phyloP scores from a whole-genome alignment of 1,140 invertebrate species.

The Pseudomyrmex flavicornis region DNA sequence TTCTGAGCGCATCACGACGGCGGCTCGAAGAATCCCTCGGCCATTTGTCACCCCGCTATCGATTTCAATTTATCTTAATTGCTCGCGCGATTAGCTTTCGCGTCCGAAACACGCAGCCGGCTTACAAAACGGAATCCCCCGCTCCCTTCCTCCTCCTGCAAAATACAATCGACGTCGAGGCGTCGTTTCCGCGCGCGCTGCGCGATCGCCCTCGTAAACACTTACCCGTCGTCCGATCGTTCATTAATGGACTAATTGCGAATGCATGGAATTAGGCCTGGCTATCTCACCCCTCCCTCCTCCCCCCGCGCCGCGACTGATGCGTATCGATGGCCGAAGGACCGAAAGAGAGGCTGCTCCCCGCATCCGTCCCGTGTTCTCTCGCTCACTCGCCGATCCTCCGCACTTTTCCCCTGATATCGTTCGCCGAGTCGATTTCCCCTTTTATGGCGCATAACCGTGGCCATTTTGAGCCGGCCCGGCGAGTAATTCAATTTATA shows the following conservation, averaged over 20 bases:
- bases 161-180: constrained; percentile 41
- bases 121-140: constrained; percentile 26
- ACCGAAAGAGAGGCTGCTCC: constrained; percentile 4
- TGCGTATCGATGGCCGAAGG: constrained; percentile 41
- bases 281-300: constrained; percentile 20
- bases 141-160: background rate
- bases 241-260: constrained; percentile 21
- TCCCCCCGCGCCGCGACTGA: constrained; percentile 3
- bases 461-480: constrained; percentile 71
- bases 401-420: constrained; percentile 2
- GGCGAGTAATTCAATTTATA: constrained; percentile 75
- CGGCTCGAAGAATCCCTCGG: constrained; percentile 49
- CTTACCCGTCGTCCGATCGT: constrained; percentile 29
- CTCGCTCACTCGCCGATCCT: background rate
- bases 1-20: constrained; percentile 50
- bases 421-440: constrained; percentile 61
- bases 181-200: background rate
- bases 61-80: constrained; percentile 62
- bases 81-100: constrained; percentile 53
- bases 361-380: constrained; percentile 23
- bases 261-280: constrained; percentile 53
- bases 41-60: constrained; percentile 53
- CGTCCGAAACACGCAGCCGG: constrained; percentile 32
- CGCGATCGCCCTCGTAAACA: constrained; percentile 27
- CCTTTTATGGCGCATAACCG: constrained; percentile 74